Base-by-base conservation (phyloP, 2,113 vertebrate genomes). In the Mola mola region DNA sequence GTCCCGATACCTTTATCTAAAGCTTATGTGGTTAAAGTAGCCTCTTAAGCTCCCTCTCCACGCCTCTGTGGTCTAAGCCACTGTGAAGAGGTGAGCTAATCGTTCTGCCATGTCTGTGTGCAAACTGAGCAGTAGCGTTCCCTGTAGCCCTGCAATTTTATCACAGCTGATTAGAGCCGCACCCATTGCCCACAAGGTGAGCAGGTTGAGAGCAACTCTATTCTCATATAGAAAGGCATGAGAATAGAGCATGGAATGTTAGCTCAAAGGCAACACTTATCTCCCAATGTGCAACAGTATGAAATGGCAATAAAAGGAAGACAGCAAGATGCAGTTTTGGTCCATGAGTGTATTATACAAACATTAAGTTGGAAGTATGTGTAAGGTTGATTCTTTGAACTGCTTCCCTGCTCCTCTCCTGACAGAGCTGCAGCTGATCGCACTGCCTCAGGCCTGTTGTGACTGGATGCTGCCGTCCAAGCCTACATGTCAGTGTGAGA, bases 1-100 rank as follows among this genome's bases (percentile, higher is more conserved):
- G 81, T 83, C 81, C 85, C 89, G 88, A 85, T 75, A 60, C 85
- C 87, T 89, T 87, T 85, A 87, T 92, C 89, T 80, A 81, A 89
- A 81, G 72, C 83, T 66, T 68, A 75, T 87, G 86, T 85, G 79
- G 87, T 81, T 88, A 82, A 87, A 81, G 85, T 63, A 85, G 70
- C 77, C 83, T 68, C 81, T 88, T 89, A 86, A 90, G 81, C 84
- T 20, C 63, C 78, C 77, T 79, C 81, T 88, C 70, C 29, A 81
- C 81, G 72, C 83, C 78, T 88, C 82, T 83, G 84, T 76, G 83
- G 81, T 86, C 84, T 87, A 81, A 85, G 88, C 87, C 58, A 44
- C 80, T 73, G 81, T 86, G 81, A 88, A 85, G 84, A 83, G 82
- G 82, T 80, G 86, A 52, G 75, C 84, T 88, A 86, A 90, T 88